These are phyloP conservation scores for Sebastes oblongus DNA, from an alignment of 2,797 vertebrate genomes.

Conservation along the genomic window DNA sequence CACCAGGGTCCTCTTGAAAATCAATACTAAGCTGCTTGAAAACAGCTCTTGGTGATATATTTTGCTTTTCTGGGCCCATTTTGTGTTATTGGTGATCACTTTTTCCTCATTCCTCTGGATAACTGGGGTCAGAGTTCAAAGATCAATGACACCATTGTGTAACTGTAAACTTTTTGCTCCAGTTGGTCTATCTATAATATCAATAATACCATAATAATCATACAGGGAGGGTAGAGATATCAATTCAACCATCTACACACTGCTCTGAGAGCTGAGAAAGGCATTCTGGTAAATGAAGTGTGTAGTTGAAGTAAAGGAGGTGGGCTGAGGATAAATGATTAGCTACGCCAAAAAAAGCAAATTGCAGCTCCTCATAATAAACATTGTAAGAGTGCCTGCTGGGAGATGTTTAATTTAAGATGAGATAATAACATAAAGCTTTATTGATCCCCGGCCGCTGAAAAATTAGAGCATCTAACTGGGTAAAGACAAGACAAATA, in stretches of 20 bases:
- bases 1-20: background rate
- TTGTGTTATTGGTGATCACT: background rate
- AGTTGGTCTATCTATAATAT: background rate
- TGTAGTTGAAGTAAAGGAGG: background rate
- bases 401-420: conserved; percentile 15
- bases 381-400: background rate
- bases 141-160: background rate
- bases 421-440: background rate
- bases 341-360: background rate
- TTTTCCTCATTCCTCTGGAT: background rate
- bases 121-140: background rate
- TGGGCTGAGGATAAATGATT: background rate
- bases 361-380: conserved; percentile 10
- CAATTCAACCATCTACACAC: background rate
- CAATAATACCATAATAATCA: background rate
- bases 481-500: background rate
- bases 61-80: background rate
- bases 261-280: background rate
- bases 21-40: background rate
- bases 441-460: conserved; percentile 10
- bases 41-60: background rate
- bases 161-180: background rate
- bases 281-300: background rate
- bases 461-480: background rate
- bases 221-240: background rate